Base-by-base conservation (phyloP, 2,797 vertebrate genomes). In the Acomys russatus region DNA sequence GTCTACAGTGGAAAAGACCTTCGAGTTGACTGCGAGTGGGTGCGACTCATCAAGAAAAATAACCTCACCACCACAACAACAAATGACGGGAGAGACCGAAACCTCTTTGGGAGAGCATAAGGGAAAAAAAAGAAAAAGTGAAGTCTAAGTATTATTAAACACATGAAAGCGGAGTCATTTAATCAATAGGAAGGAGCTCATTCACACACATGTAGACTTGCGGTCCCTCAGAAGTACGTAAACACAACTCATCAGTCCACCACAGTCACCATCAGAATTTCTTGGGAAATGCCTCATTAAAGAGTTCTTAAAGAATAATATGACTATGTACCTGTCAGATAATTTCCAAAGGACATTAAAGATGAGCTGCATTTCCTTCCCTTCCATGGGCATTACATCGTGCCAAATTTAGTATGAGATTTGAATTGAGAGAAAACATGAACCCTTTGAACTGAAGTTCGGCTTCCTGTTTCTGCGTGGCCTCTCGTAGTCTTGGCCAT, bases 31-130 rank as follows among this genome's bases (percentile, higher is more conserved):
- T 99, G 99, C 98, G 99, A 98, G 99, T 98, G 99, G 99, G 98
- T 98, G 99, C 98, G 98, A 98, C 98, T 98, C 98, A 98, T 98
- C 98, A 98, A 98, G 99, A 99, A 98, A 98, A 99, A 98, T 97
- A 98, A 94, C 96, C 97, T 97, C 93, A 97, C 99, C 98, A 99
- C 99, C 98, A 99, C 98, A 99, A 99, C 98, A 98, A 98, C 98
- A 98, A 98, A 97, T 91, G 94, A 90, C 2, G 1, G 84, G 94
- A 98, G 96, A 97, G 93, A 97, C 91, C 97, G 93, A 95, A 95
- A 97, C 97, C 97, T 98, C 95, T 97, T 82, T 92, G 97, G 98
- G 98, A 98, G 97, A 97, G 84, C 64, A 95, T 93, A 97, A 93
- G 95, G 98, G 64, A 2, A 61, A 92, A 96, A 94, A 98, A 91